Conservation (phyloP, 1,140 invertebrate genomes). For the Agrilus planipennis region DNA sequence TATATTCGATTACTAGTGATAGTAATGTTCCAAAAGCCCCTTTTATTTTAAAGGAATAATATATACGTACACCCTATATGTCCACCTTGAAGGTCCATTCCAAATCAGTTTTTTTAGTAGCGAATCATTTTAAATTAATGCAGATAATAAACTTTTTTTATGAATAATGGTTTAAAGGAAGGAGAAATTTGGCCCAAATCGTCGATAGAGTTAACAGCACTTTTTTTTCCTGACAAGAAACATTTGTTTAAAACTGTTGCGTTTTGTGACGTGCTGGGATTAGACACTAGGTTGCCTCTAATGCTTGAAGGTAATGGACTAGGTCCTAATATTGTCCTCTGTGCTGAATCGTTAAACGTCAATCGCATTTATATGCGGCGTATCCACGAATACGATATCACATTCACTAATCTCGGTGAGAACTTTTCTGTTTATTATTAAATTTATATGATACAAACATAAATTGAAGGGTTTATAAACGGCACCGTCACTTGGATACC, state of each 20-base stretch:
- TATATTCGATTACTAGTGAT: too few species aligned
- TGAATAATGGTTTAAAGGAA: too few species aligned
- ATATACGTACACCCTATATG: too few species aligned
- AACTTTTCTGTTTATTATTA: not conserved
- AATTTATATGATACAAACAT: not conserved
- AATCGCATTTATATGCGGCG: conserved; percentile 23
- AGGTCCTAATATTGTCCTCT: conserved; percentile 21
- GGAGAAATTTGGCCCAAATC: conserved; percentile 24
- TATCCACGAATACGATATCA: conserved; percentile 27
- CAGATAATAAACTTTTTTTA: too few species aligned
- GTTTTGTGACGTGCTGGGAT: conserved; percentile 24
- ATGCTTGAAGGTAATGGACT: conserved; percentile 20
- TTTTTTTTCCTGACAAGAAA: conserved; percentile 19
- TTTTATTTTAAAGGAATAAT: too few species aligned
- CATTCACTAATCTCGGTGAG: conserved; percentile 18
- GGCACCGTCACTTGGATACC: conserved; percentile 21
- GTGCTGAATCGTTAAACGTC: conserved; percentile 18
- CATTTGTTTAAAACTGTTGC: conserved; percentile 14
- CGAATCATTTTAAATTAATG: too few species aligned
- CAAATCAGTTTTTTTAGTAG: too few species aligned
- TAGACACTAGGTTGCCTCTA: conserved; percentile 16
- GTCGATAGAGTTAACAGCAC: conserved; percentile 16
- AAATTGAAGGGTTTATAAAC: conserved; percentile 25
- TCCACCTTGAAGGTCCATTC: too few species aligned
- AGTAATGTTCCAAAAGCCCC: too few species aligned